A percentile compares a stretch with the other conserved stretches of the same genome.
These are phyloP conservation scores for Cheilosia pagana DNA, from an alignment of 2,888 invertebrate genomes.

Conservation along the genomic window DNA sequence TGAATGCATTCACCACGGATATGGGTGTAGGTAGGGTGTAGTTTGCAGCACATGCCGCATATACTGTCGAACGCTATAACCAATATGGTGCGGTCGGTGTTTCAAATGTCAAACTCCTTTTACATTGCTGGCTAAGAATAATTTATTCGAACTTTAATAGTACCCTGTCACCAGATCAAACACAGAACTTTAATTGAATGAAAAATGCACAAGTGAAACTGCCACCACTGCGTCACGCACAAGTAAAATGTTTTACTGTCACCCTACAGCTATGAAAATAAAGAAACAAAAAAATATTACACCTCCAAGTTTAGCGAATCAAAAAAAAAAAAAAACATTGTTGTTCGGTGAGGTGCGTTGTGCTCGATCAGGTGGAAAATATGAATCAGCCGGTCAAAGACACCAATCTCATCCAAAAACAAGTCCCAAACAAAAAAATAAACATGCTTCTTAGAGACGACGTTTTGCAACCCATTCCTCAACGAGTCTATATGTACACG, in stretches of 20 bases:
- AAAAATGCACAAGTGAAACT: conserved; percentile 53
- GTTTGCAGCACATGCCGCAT: conserved; percentile 18
- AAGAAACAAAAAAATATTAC: background rate
- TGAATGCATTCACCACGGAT: conserved; percentile 40
- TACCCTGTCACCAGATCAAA: conserved; percentile 64
- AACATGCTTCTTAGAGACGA: conserved; percentile 26
- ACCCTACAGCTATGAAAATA: background rate
- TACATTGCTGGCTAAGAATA: conserved; percentile 21
- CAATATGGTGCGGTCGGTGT: conserved; percentile 12
- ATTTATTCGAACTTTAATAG: conserved; percentile 33
- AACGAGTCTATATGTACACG: background rate
- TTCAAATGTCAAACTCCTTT: conserved; percentile 51
- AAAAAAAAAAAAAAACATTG: conserved; percentile 29
- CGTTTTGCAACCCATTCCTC: conserved; percentile 30
- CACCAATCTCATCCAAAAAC: conserved; percentile 53
- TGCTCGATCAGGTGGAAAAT: conserved; percentile 57
- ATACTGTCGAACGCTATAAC: conserved; percentile 25
- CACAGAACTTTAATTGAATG: conserved; percentile 39
- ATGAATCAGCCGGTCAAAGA: conserved; percentile 74
- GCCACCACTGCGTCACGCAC: background rate
- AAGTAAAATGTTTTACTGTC: conserved; percentile 52
- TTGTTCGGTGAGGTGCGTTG: conserved; percentile 38
- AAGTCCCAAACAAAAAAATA: conserved; percentile 47
- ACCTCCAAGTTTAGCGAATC: conserved; percentile 14
- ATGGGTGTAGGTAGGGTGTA: conserved; percentile 32